Percentiles rank a stretch among this genome's conserved stretches.
These are phyloP conservation scores for Galleria mellonella DNA, from an alignment of 1,140 invertebrate genomes.

Conservation along the genomic window DNA sequence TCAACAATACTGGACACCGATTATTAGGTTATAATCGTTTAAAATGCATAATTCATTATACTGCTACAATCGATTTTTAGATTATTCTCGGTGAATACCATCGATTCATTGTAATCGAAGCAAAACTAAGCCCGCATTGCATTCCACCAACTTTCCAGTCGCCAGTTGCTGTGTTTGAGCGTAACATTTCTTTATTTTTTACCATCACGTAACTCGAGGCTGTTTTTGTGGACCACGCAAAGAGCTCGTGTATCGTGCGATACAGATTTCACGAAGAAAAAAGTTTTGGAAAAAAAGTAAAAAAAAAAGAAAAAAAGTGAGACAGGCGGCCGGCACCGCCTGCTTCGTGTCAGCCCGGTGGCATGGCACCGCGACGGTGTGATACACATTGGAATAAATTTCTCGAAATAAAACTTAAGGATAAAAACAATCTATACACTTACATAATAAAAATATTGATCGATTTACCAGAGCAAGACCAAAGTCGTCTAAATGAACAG, in stretches of 20 bases:
- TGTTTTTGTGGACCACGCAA: conserved; percentile 16
- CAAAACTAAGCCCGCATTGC: too few species aligned
- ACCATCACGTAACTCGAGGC: conserved; percentile 5
- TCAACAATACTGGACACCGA: too few species aligned
- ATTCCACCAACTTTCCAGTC: too few species aligned
- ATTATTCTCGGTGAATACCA: too few species aligned
- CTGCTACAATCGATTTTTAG: too few species aligned
- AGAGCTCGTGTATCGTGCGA: conserved; percentile 41
- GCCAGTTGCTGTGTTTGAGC: not conserved
- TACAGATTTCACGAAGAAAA: conserved; percentile 47
- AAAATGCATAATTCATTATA: too few species aligned
- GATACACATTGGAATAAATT: conserved; percentile 6
- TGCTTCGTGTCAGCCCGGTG: conserved; percentile 29
- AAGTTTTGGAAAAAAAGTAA: conserved; percentile 24
- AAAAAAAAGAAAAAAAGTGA: conserved; percentile 24
- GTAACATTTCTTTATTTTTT: conserved; percentile 10
- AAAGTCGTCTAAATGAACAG: too few species aligned
- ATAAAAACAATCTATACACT: too few species aligned
- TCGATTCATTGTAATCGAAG: too few species aligned
- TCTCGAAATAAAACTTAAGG: conserved; percentile 10
- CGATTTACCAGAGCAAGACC: too few species aligned
- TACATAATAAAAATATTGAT: too few species aligned
- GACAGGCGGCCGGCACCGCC: conserved; percentile 23
- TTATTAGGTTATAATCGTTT: too few species aligned
- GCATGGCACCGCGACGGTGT: not conserved